Evolutionary conservation across 1,140 invertebrate species (phyloP).

Genomic region (Nasonia longicornis): DNA sequence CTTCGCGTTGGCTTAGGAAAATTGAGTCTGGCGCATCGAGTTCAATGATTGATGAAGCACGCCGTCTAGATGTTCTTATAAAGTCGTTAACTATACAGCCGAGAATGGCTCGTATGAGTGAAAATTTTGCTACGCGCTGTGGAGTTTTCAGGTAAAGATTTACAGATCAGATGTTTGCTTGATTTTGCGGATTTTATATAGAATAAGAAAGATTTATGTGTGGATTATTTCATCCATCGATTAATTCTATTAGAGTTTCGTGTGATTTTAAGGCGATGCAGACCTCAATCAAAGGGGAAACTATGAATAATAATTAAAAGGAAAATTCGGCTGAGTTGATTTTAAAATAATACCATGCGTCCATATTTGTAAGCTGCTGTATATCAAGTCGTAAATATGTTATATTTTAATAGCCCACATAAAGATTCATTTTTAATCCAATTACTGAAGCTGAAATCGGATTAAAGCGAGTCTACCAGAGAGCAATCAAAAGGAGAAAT

Average conservation of each 20-base stretch:
- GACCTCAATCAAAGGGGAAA: no score
- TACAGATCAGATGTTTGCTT: background rate
- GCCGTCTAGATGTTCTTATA: background rate
- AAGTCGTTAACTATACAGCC: background rate
- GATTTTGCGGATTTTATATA: no score
- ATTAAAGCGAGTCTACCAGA: background rate
- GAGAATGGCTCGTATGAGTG: background rate
- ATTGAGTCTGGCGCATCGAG: background rate
- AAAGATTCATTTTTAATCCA: slow-evolving; percentile 6
- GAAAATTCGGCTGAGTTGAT: no score
- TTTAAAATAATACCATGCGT: no score
- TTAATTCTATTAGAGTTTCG: no score
- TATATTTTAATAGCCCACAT: background rate
- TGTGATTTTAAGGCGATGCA: no score
- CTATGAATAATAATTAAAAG: no score
- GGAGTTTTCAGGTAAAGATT: background rate
- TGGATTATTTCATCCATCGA: no score
- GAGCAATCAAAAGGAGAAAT: slow-evolving; percentile 5
- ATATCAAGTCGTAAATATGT: background rate
- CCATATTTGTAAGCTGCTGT: no score
- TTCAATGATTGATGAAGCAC: slow-evolving; percentile 22
- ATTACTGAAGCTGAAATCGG: slow-evolving; percentile 18
- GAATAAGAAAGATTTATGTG: no score
- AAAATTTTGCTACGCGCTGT: background rate
- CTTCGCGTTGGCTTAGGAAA: background rate